Evolutionary conservation across 2,113 vertebrate species (phyloP), one percentile per base, ranked within the genome.

Genomic region (Semicossyphus pulcher): DNA sequence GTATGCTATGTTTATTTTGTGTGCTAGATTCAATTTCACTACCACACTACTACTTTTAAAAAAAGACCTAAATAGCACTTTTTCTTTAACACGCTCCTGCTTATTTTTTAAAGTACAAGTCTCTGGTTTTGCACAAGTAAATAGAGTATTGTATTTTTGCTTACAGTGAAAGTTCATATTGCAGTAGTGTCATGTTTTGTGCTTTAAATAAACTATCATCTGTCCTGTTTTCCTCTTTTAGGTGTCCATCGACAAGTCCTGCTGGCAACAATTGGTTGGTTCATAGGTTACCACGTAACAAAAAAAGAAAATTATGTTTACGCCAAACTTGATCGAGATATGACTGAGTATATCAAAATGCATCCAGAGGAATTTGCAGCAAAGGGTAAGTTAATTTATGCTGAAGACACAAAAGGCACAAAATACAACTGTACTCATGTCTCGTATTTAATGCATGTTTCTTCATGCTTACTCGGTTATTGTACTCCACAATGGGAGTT

Each of bases 201-300:
- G n/a, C 49, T 36, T 15, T 14, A 51, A 52, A 25, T 16, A 26
- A 15, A 12, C 2, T 37, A 49, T 36, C 2, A 61, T 51, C 5
- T 54, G n/a, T 21, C 1, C 0, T 2, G 0, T 36, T 49, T 37
- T 26, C 6, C 16, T 3, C n/a, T 72, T 89, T 81, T 41, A 99
- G 97, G 97, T 64, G 44, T 96, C 20, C 97, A 98, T 72, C 95
- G 97, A 8, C 97, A 99, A 59, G 0, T 95, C 36, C 92, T 99
- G 0, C 16, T 89, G 0, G 0, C 90, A 5, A 94, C 93, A 0
- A 37, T 96, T 61, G 96, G 95, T 0, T 94, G 93, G 92, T 94
- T 95, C 62, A 6, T 91, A 14, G 97, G 97, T 7, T 98, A 99
- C 87, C 95, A 94, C 23, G 0, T 96, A 0, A 28, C 80, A 0